Evolutionary conservation across 2,113 vertebrate genomes (phyloP), one percentile per base, ranked within the genome.

Genomic region (Channa maculata): DNA sequence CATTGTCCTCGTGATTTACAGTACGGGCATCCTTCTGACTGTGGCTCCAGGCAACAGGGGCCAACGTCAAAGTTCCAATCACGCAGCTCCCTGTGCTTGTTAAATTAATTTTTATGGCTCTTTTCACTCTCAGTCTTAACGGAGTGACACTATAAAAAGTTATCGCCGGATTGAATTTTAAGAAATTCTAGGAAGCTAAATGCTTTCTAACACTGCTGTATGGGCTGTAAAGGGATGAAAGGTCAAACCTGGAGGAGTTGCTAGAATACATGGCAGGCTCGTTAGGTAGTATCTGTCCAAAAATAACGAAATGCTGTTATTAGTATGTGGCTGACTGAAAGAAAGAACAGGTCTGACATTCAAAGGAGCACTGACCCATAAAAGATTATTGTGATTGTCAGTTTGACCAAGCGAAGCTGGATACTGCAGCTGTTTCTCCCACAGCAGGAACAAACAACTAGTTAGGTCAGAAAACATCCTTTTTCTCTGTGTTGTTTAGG

Each of bases 91-190:
- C 12, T 11, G 53, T 7, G 69, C 74, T 83, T 81, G 76, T 84
- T 83, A 77, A 68, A 84, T 73, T 38, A 6, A 76, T 80, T 90
- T 90, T 76, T 63, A 65, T 53, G 6, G 66, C 52, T 52, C 61
- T 59, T 75, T 54, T 77, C 77, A 71, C 11, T 77, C 14, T 50
- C 58, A 41, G 58, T 74, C 68, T 69, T 61, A 49, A 49, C 73
- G 15, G 51, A 59, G 33, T 13, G 39, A 60, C 50, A 50, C 49
- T 71, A 64, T 44, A 48, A 41, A 55, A 50, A 53, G 44, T 38
- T 59, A 41, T 50, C 10, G 10, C 10, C 39, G 43, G 15, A 79
- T 71, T 81, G 15, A 11, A 24, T 37, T 34, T 33, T 14, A 55
- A 14, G 12, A 55, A 43, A 39, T 6, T 8, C 3, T 7, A 5